Conservation (phyloP, 1,140 invertebrate genomes). For the Pseudoatta argentina region DNA sequence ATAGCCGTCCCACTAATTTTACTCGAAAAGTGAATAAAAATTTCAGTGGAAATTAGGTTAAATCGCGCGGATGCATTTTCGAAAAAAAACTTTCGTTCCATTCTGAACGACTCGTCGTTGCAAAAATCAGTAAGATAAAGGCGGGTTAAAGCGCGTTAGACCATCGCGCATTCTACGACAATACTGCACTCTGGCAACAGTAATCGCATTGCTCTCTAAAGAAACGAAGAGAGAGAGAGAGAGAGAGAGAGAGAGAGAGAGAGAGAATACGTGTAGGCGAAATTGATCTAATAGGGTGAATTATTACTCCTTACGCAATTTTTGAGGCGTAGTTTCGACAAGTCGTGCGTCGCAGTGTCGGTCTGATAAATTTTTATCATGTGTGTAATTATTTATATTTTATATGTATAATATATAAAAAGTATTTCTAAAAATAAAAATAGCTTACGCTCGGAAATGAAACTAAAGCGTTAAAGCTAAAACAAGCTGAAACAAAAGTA, state of each 20-base stretch:
- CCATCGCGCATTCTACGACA: background rate
- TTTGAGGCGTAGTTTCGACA: background rate
- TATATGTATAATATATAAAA: background rate
- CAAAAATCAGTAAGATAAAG: background rate
- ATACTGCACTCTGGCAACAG: background rate
- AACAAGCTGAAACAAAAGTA: conserved; percentile 1
- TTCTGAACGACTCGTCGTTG: background rate
- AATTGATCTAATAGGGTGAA: conserved; percentile 19
- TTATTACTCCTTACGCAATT: conserved; percentile 4
- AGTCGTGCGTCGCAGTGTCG: background rate
- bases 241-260: background rate
- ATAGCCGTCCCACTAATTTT: conserved; percentile 9
- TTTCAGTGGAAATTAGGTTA: background rate
- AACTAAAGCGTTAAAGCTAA: background rate
- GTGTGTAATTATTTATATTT: background rate
- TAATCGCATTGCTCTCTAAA: background rate
- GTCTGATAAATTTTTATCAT: conserved; percentile 4
- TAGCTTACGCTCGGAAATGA: background rate
- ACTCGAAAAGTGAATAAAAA: conserved; percentile 24
- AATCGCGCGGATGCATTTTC: background rate
- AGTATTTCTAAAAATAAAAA: background rate
- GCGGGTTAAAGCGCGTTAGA: background rate
- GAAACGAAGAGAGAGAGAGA: background rate
- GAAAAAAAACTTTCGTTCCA: background rate
- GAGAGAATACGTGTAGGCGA: background rate